Evolutionary conservation across 2,113 vertebrate genomes (phyloP), one percentile per base, ranked within the genome.

Genomic region (Gadus macrocephalus): DNA sequence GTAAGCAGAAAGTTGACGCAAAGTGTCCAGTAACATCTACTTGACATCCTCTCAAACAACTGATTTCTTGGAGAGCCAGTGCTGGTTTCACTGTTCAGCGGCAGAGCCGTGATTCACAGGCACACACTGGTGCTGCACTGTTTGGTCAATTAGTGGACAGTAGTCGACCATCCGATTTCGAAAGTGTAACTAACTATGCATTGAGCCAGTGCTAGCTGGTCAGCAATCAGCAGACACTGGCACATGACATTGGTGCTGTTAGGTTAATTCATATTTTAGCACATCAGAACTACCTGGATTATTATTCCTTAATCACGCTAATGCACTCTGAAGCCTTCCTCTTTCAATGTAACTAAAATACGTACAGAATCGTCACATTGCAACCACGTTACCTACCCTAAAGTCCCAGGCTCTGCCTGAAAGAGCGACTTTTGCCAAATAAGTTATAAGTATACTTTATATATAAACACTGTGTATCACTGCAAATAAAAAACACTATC

Each of bases 301-400:
- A 56, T 56, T 17, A 72, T 1, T 22, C 20, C n/a, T 22, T 27
- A 28, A 62, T 27, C 62, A 60, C 58, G 72, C 11, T n/a, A 38
- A 14, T 68, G 69, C 68, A 77, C 75, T 76, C 64, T 79, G 75
- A 74, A 78, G 77, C 75, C n/a, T 15, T 62, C 15, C 11, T 28
- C 2, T 27, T 15, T 27, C 25, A 4, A 28, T 27, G 28, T 25
- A 61, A 74, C 8, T 58, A 27, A 81, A 82, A 53, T 82, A 81
- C 83, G 81, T 53, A 83, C 58, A 79, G 65, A 71, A 76, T 66
- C 56, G 75, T 80, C 74, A 72, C 67, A 83, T 69, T 79, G 76
- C 76, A 83, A 64, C 69, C 84, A 68, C 79, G 84, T 89, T 89
- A 92, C 92, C 90, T 91, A 92, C 91, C 91, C 91, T 87, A 91